phyloP scores from a whole-genome alignment of 1,140 invertebrate species.

The Choristoneura fumiferana region DNA sequence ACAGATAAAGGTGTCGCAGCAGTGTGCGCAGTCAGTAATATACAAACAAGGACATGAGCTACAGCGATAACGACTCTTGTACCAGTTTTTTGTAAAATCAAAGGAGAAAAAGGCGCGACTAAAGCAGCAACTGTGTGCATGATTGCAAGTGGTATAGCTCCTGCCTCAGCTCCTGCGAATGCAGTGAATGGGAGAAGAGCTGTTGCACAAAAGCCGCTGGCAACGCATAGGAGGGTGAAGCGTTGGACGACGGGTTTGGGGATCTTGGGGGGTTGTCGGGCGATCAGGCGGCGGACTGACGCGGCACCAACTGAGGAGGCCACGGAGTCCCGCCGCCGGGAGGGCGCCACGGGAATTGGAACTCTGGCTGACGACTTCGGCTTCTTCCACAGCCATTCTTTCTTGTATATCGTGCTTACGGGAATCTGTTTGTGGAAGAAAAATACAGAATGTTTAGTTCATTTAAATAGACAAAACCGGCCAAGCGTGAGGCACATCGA shows the following conservation, averaged over 20 bases:
- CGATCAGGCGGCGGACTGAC: constrained; percentile 82
- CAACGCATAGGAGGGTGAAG: constrained; percentile 64
- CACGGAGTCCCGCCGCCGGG: constrained; percentile 81
- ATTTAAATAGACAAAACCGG: background rate
- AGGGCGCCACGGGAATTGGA: constrained; percentile 41
- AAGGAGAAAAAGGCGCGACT: constrained; percentile 82
- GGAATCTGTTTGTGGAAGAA: constrained; percentile 45
- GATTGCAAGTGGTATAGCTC: constrained; percentile 74
- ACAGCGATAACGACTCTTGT: constrained; percentile 48
- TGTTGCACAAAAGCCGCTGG: constrained; percentile 75
- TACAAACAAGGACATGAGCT: constrained; percentile 46
- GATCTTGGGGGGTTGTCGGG: constrained; percentile 53
- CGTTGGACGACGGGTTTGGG: constrained; percentile 77
- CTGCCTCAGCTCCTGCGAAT: constrained; percentile 65
- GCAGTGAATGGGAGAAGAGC: constrained; percentile 64
- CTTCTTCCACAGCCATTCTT: constrained; percentile 70
- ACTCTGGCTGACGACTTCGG: constrained; percentile 40
- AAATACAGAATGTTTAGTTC: background rate
- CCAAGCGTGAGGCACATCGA: too few species aligned
- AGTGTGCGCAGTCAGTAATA: constrained; percentile 54
- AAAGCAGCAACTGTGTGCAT: constrained; percentile 79
- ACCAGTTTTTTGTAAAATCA: constrained; percentile 69
- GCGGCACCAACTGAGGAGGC: constrained; percentile 84
- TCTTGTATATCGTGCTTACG: constrained; percentile 62
- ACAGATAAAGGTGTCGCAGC: constrained; percentile 52